Evolutionary conservation across 2,113 vertebrate genomes (phyloP), one percentile per base, ranked within the genome.

Genomic region (Xenopus borealis): DNA sequence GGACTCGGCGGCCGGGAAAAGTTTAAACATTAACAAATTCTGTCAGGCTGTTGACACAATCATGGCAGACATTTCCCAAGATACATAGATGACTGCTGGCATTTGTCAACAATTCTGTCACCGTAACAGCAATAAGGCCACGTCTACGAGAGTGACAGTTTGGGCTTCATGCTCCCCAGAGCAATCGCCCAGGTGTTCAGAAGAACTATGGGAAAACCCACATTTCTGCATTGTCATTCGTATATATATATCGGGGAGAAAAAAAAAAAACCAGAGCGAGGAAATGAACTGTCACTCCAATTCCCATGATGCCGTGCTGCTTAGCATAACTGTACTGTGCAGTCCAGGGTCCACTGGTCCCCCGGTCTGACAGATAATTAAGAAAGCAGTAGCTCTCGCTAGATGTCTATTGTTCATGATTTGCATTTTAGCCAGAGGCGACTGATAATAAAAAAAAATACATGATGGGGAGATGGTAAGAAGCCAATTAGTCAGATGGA

Each of bases 31-130:
- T 98, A 98, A 99, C 97, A 94, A 93, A 94, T 96, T 96, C 95
- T 99, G 97, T 97, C 97, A 99, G 96, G 94, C 93, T 97, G 95
- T 97, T 99, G 97, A 98, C 97, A 99, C 97, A 97, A 97, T 96
- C 94, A 94, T 95, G 95, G 95, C 95, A 98, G 95, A 96, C 94
- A 95, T 98, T 95, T 97, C 96, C 96, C 97, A 95, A 94, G 97
- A 94, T 95, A 94, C 95, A 82, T 92, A 94, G 94, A 97, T 98
- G 96, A 98, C 97, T 98, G 94, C 97, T 98, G 97, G 96, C 96
- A 94, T 99, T 99, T 98, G 96, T 99, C 96, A 99, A 98, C 97
- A 98, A 96, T 95, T 93, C 95, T 98, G 97, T 98, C 97, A 98
- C 86, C 70, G 89, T 91, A 75, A 93, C 91, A 92, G 93, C 92